Conservation (phyloP, 2,113 vertebrate species). For the Eretmochelys imbricata region DNA sequence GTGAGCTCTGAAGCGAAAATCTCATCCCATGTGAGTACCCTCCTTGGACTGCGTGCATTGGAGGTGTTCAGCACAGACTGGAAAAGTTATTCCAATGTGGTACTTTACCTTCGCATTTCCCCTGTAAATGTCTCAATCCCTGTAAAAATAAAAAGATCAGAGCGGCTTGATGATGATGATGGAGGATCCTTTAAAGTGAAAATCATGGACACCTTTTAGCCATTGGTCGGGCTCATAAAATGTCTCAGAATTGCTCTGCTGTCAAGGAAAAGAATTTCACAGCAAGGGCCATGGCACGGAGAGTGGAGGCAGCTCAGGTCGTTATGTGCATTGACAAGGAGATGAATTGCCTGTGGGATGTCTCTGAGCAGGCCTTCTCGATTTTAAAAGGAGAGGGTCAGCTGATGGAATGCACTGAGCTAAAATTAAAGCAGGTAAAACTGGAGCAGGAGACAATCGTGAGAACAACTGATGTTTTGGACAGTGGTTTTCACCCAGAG, state of each 20-base stretch:
- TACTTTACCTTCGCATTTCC: background rate
- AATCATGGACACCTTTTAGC: background rate
- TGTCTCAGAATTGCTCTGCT: conserved; percentile 26
- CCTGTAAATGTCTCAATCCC: background rate
- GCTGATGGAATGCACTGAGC: background rate
- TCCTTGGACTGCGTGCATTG: fast-evolving
- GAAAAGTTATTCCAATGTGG: fast-evolving
- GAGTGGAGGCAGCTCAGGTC: background rate
- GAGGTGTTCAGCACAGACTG: background rate
- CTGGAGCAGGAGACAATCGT: background rate
- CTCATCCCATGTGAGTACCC: background rate
- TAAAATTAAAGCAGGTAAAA: background rate
- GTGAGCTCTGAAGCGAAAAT: background rate
- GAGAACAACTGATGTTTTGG: background rate
- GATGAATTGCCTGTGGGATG: background rate
- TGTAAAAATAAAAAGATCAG: background rate
- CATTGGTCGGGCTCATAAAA: background rate
- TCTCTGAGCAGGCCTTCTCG: background rate
- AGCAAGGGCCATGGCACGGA: background rate
- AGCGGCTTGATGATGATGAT: conserved; percentile 32
- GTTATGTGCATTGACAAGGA: fast-evolving
- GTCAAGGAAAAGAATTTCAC: background rate
- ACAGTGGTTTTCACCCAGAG: background rate
- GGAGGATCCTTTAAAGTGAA: conserved; percentile 29
- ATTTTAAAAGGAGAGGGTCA: background rate